phyloP scores from a whole-genome alignment of 2,797 vertebrate genomes.

The Intellagama lesueurii region DNA sequence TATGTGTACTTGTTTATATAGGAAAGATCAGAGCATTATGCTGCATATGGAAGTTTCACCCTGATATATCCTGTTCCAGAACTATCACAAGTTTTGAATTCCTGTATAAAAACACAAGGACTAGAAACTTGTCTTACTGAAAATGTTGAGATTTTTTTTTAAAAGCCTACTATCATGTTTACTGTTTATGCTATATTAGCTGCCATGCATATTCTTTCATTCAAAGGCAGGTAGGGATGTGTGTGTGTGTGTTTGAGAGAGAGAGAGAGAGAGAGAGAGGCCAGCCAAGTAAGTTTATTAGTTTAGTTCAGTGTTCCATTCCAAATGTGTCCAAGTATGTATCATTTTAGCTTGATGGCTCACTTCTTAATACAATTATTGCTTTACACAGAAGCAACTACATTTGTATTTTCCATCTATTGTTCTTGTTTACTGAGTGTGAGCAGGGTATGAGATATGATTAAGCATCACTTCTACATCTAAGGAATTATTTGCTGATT shows the following conservation, averaged over 20 bases:
- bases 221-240: not conserved
- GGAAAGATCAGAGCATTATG: not conserved
- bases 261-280: not conserved
- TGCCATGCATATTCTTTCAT: not conserved
- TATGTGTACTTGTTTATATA: not conserved
- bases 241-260: too few relatives aligned
- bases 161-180: not conserved
- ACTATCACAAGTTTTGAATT: not conserved
- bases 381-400: not conserved
- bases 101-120: not conserved
- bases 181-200: not conserved
- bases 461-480: not conserved
- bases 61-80: not conserved
- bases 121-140: not conserved
- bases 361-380: slow-evolving; percentile 28
- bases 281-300: not conserved
- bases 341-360: not conserved
- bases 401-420: not conserved
- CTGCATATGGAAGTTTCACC: not conserved
- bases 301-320: not conserved
- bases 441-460: not conserved
- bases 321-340: not conserved
- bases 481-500: too few relatives aligned
- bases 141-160: not conserved
- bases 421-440: slow-evolving; percentile 9